Percentiles rank a stretch among this genome's conserved stretches.
These are phyloP conservation scores for Otocyon megalotis DNA, from an alignment of 2,113 vertebrate genomes.

Conservation along the genomic window DNA sequence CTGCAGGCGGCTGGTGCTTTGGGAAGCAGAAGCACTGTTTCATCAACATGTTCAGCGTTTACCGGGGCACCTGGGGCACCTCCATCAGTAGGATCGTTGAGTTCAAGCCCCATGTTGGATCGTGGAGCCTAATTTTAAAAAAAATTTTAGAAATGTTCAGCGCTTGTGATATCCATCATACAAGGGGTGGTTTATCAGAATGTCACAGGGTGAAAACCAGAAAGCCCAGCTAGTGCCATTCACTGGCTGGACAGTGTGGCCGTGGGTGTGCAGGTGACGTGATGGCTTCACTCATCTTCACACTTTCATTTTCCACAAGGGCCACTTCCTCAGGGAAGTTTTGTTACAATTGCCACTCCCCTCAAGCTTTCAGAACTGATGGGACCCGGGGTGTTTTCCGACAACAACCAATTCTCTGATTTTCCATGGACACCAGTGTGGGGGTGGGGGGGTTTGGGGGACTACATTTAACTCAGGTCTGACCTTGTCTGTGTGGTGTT, in stretches of 20 bases:
- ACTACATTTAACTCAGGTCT: background rate
- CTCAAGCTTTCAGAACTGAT: background rate
- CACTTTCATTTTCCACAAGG: background rate
- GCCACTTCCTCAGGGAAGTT: background rate
- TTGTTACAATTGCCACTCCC: background rate
- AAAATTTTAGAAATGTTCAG: background rate
- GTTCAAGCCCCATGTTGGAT: background rate
- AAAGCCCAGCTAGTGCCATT: background rate
- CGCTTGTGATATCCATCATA: background rate
- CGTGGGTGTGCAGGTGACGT: background rate
- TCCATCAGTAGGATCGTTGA: background rate
- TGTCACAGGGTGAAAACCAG: background rate
- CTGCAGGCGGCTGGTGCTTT: background rate
- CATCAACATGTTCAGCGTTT: background rate
- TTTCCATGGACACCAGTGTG: background rate
- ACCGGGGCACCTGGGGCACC: too few relatives aligned
- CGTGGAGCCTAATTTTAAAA: background rate
- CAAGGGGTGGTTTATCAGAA: background rate
- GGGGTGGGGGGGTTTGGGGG: too few relatives aligned
- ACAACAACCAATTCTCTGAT: background rate
- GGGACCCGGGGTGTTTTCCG: background rate
- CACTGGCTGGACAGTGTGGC: background rate
- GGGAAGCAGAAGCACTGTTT: background rate
- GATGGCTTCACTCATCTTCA: constrained; percentile 78
- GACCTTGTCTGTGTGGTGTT: background rate